phyloP scores from a whole-genome alignment of 1,140 invertebrate species.

The Pararge aegeria region DNA sequence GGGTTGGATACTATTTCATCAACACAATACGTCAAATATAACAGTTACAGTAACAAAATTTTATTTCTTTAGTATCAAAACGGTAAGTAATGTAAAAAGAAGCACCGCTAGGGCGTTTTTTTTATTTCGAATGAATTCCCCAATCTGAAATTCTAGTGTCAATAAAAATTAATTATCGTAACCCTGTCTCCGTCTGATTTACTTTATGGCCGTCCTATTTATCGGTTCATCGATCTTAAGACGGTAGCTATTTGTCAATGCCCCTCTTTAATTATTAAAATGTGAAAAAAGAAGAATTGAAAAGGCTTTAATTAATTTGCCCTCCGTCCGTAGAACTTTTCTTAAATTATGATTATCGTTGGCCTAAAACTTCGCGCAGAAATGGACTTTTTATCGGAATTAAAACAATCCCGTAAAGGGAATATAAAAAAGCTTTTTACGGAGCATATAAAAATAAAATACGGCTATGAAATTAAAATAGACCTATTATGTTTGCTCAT shows the following conservation, averaged over 20 bases:
- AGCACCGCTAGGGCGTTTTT: too few species aligned
- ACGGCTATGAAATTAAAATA: constrained; percentile 11
- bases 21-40: too few species aligned
- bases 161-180: neutral
- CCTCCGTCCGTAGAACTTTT: constrained; percentile 46
- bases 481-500: constrained; percentile 11
- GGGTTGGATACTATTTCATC: too few species aligned
- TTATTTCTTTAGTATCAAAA: too few species aligned
- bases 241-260: constrained; percentile 75
- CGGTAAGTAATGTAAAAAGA: too few species aligned
- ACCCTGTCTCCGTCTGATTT: constrained; percentile 13
- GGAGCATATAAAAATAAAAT: constrained; percentile 5
- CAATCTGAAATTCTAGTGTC: neutral
- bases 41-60: too few species aligned
- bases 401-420: constrained; percentile 31
- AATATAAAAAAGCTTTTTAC: constrained; percentile 8
- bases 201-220: constrained; percentile 36
- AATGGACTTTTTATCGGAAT: constrained; percentile 34
- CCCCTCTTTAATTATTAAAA: constrained; percentile 74
- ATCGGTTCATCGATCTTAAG: constrained; percentile 60
- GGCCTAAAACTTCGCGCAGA: constrained; percentile 45
- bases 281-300: constrained; percentile 53
- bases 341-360: constrained; percentile 66
- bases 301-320: constrained; percentile 70
- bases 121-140: neutral